A percentile compares a stretch with the other conserved stretches of the same genome.
Evolutionary conservation across 2,113 vertebrate species (phyloP).

Genomic region (Coreoperca whiteheadi): DNA sequence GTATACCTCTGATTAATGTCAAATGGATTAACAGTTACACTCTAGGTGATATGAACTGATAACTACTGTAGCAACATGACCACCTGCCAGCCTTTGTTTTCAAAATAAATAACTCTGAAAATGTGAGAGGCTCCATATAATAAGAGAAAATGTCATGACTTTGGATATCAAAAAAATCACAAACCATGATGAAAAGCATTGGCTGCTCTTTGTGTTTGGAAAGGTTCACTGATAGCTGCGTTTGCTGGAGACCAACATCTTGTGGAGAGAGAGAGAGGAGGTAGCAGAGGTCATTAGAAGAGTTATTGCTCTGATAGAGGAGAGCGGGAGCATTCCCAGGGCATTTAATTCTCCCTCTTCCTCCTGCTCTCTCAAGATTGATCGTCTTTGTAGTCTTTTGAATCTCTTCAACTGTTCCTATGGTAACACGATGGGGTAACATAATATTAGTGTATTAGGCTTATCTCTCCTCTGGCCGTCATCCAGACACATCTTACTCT

Average conservation of each 20-base stretch:
- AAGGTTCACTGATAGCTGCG: conserved; percentile 60
- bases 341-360: conserved; percentile 82
- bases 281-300: conserved; percentile 83
- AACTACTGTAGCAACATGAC: conserved; percentile 56
- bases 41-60: conserved; percentile 50
- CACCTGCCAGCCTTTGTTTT: conserved; percentile 54
- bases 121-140: conserved; percentile 15
- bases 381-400: conserved; percentile 85
- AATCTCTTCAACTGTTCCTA: conserved; percentile 83
- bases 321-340: conserved; percentile 82
- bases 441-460: conserved; percentile 87
- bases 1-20: conserved; percentile 29
- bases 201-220: conserved; percentile 67
- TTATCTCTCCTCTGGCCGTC: conserved; percentile 84
- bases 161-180: conserved; percentile 47
- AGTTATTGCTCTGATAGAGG: conserved; percentile 83
- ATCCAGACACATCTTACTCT: conserved; percentile 82
- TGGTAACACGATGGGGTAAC: conserved; percentile 85
- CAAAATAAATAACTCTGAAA: conserved; percentile 58
- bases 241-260: conserved; percentile 62
- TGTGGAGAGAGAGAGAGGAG: conserved; percentile 35
- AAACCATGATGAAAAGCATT: conserved; percentile 55
- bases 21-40: conserved; percentile 32
- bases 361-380: conserved; percentile 84
- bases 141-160: conserved; percentile 42